phyloP scores from a whole-genome alignment of 2,797 vertebrate genomes.

The Siniperca obscura region DNA sequence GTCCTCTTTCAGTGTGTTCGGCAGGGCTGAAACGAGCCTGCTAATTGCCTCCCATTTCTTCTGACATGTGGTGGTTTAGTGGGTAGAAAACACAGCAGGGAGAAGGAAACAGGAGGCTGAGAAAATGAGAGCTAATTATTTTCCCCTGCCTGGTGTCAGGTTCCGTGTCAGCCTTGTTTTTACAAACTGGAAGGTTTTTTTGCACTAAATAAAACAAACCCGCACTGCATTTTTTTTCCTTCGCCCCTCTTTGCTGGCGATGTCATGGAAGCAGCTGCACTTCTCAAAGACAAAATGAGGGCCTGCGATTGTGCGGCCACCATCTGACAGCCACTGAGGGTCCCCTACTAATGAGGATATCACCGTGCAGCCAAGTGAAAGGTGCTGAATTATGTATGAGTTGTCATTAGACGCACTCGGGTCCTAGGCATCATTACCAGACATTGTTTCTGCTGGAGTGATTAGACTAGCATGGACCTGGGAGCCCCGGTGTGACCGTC shows the following conservation, averaged over 20 bases:
- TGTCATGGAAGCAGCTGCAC: slow-evolving; percentile 99
- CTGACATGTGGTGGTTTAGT: slow-evolving; percentile 99
- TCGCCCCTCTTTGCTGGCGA: slow-evolving; percentile 94
- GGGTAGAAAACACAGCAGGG: slow-evolving; percentile 99
- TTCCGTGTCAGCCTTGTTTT: slow-evolving; percentile 99
- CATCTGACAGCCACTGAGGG: slow-evolving; percentile 99
- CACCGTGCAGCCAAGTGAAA: slow-evolving; percentile 99
- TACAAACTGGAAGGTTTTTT: slow-evolving; percentile 99
- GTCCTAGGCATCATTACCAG: slow-evolving; percentile 99
- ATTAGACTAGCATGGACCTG: slow-evolving; percentile 97
- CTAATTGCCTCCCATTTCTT: slow-evolving; percentile 99
- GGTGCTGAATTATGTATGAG: slow-evolving; percentile 99
- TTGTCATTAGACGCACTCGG: slow-evolving; percentile 99
- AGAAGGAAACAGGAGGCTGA: slow-evolving; percentile 99
- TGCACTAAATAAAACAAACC: slow-evolving; percentile 99
- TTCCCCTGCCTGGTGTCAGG: slow-evolving; percentile 99
- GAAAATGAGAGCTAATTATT: slow-evolving; percentile 99
- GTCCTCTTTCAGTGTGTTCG: slow-evolving; percentile 99
- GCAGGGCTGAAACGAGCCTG: slow-evolving; percentile 99
- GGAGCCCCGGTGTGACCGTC: slow-evolving; percentile 92
- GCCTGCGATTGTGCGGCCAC: slow-evolving; percentile 99
- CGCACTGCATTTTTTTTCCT: slow-evolving; percentile 91
- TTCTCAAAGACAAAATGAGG: slow-evolving; percentile 99
- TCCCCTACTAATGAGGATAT: slow-evolving; percentile 99
- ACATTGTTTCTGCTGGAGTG: slow-evolving; percentile 99